Conservation (phyloP, 2,888 invertebrate genomes). For the Hydrotaea diabolus region DNA sequence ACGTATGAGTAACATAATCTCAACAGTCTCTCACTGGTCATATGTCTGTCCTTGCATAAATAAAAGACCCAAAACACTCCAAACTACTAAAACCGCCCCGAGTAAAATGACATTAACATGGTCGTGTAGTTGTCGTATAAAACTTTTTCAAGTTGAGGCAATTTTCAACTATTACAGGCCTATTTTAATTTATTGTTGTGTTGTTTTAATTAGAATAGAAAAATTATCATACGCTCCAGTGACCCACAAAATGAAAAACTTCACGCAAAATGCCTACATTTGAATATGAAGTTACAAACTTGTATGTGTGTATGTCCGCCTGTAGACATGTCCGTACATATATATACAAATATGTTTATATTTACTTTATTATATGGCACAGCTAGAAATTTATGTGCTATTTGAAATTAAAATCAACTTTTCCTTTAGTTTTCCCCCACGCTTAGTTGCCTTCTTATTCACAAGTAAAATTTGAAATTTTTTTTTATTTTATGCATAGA, state of each 20-base stretch:
- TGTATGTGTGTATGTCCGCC: not conserved
- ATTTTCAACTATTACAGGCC: not conserved
- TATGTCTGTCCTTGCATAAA: too few relatives aligned
- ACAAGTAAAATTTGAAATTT: not conserved
- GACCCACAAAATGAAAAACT: not conserved
- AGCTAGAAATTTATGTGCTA: not conserved
- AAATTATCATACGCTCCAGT: slow-evolving; percentile 14
- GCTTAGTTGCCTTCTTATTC: not conserved
- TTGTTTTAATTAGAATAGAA: not conserved
- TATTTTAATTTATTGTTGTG: not conserved
- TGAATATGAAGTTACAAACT: not conserved
- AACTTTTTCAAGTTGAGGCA: not conserved
- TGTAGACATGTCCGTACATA: not conserved
- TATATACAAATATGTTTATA: too few relatives aligned
- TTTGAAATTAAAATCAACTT: not conserved
- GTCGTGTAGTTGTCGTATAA: not conserved
- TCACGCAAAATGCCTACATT: not conserved
- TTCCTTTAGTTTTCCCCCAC: not conserved
- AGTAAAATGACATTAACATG: not conserved
- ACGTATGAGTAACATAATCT: not conserved
- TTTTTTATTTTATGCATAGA: not conserved
- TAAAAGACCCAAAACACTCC: not conserved
- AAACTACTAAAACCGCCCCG: not conserved
- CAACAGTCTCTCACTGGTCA: not conserved
- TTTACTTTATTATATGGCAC: not conserved